Conservation (phyloP, 2,797 vertebrate genomes). For the Bradypodion pumilum region DNA sequence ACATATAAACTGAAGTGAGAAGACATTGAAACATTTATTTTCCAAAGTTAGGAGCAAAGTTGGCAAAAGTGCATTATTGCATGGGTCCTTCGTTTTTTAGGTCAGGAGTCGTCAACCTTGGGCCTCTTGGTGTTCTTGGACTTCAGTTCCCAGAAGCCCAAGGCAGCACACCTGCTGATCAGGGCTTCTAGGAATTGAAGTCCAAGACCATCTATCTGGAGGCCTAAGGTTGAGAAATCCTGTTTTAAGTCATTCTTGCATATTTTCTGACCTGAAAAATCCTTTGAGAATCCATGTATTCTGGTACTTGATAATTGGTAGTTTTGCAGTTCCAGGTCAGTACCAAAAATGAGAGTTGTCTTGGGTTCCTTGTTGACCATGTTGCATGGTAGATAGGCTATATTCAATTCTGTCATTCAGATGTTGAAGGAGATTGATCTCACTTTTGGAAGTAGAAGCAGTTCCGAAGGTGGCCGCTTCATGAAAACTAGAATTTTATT, state of each 20-base stretch:
- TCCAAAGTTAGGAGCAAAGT: neutral
- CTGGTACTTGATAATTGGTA: neutral
- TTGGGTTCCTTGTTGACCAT: neutral
- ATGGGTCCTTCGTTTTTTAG: neutral
- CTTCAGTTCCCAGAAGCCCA: too few relatives aligned
- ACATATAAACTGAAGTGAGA: neutral
- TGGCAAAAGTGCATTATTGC: neutral
- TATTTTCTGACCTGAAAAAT: too few relatives aligned
- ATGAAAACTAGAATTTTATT: neutral
- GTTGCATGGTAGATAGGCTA: neutral
- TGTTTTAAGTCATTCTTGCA: neutral
- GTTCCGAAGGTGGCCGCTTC: neutral
- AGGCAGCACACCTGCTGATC: too few relatives aligned
- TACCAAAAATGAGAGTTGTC: neutral
- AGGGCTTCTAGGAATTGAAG: too few relatives aligned
- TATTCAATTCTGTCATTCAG: neutral
- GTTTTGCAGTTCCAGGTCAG: neutral
- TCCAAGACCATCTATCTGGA: too few relatives aligned
- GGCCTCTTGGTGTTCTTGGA: too few relatives aligned
- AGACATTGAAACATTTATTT: neutral
- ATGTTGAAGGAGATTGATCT: neutral
- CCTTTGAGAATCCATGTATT: neutral
- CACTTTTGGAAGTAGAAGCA: neutral
- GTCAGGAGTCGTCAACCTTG: too few relatives aligned
- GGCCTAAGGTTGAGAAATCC: too few relatives aligned